Base-by-base conservation (phyloP, 1,140 invertebrate species). In the Drosophila mojavensis region DNA sequence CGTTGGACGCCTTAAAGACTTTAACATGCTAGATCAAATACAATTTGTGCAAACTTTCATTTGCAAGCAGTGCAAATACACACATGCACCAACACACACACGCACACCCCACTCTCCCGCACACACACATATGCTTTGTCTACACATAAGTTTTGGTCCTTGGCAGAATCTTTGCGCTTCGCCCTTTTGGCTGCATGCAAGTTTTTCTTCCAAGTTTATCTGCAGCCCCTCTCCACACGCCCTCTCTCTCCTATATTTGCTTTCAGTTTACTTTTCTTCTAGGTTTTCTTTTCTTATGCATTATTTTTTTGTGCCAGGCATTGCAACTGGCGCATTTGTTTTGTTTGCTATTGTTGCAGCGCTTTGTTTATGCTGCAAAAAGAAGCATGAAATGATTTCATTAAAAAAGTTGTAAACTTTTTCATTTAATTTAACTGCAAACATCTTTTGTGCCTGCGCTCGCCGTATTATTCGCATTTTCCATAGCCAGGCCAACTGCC, bases 401-500 rank as follows among this genome's bases (percentile, higher is more conserved):
- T 89, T 89, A 89, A 89, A 88, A 90, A 89, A 89, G 81, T 89
- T 89, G 78, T 81, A 89, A 89, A 89, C 81, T 89, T 89, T 89
- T 89, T 89, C 84, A 89, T 89, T 89, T 89, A 89, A 89, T 89
- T 89, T 89, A 88, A 88, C 84, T 89, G 83, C 84, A 88, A 89
- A 89, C 84, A 89, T 88, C 83, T 80, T 88, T 88, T 89, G 84
- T 83, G 83, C 73, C 65, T 50, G 39, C 43, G 39, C 58, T 61
- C 39, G 30, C 58, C 41, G 58, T 48, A 66, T 60, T 63, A 61
- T 82, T 74, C 70, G 41, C 54, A 45, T 47, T 39, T 4, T 66
- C n/a, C 43, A 47, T n/a, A 30, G 11, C 33, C 20, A 24, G 20
- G 20, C 20, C 20, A 24, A n/a, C 63, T 43, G 28, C 30, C 63